Percentiles rank a stretch among this genome's conserved stretches.
phyloP scores from a whole-genome alignment of 2,888 invertebrate species.

The Chymomyza amoena region DNA sequence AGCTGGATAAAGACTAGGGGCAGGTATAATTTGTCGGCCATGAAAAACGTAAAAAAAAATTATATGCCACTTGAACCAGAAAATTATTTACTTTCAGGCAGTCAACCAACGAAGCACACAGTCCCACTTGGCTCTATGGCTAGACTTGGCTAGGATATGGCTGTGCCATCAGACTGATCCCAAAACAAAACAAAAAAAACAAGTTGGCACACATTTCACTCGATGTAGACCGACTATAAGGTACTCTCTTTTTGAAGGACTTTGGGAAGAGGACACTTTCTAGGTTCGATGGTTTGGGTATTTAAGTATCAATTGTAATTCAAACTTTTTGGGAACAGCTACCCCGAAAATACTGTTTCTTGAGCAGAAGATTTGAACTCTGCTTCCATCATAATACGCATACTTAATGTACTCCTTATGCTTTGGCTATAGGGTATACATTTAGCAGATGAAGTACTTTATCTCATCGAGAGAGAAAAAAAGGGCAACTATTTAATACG shows the following conservation, averaged over 20 bases:
- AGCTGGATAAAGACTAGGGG: constrained; percentile 4
- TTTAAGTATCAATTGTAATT: too few relatives aligned
- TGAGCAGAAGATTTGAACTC: not conserved
- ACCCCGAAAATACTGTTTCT: too few relatives aligned
- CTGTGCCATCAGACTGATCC: not conserved
- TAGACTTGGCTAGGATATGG: not conserved
- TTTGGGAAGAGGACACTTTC: too few relatives aligned
- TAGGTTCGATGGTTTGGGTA: too few relatives aligned
- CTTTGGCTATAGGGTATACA: too few relatives aligned
- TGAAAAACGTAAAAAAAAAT: constrained; percentile 44
- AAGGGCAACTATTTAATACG: constrained; percentile 68
- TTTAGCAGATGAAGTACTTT: not conserved
- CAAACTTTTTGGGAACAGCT: too few relatives aligned
- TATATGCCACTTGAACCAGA: constrained; percentile 71
- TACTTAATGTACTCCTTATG: too few relatives aligned
- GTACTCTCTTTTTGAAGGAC: too few relatives aligned
- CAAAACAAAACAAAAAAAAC: constrained; percentile 8
- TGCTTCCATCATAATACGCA: not conserved
- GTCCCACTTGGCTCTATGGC: not conserved
- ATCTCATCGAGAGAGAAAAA: constrained; percentile 23
- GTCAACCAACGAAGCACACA: not conserved
- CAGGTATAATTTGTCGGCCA: constrained; percentile 55
- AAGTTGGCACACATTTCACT: not conserved
- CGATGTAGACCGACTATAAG: too few relatives aligned
- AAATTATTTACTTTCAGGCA: constrained; percentile 60